Conservation (phyloP, 2,888 invertebrate species). For the Scaptodrosophila latifasciaeformis region DNA sequence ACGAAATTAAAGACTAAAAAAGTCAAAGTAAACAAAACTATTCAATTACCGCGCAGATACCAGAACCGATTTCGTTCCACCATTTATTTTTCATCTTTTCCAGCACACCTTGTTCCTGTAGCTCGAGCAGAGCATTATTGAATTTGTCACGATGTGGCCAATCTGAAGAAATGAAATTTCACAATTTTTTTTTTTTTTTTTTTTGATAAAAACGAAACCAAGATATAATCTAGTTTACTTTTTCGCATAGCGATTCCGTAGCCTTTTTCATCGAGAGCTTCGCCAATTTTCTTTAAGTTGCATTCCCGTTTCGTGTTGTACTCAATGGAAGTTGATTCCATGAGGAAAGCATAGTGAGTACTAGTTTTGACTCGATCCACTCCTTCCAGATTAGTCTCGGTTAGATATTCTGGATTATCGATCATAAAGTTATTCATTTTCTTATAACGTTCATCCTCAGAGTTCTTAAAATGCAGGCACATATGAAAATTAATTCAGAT, state of each 20-base stretch:
- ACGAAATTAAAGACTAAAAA: not conserved
- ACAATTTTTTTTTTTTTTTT: not conserved
- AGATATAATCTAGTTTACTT: constrained; percentile 74
- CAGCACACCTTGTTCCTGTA: constrained; percentile 89
- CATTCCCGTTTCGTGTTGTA: constrained; percentile 82
- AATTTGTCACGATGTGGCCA: constrained; percentile 82
- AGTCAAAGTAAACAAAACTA: not conserved
- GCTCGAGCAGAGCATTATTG: constrained; percentile 85
- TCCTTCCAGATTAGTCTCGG: constrained; percentile 77
- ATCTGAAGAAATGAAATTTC: constrained; percentile 46
- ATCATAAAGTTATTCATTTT: constrained; percentile 90
- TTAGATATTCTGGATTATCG: constrained; percentile 78
- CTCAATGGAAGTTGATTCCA: constrained; percentile 87
- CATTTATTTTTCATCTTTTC: constrained; percentile 87
- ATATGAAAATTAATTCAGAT: too few relatives aligned
- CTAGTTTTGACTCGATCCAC: constrained; percentile 74
- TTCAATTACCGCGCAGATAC: constrained; percentile 80
- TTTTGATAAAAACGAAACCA: not conserved
- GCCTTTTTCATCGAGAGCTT: constrained; percentile 82
- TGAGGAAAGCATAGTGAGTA: constrained; percentile 82
- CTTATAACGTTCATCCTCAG: constrained; percentile 83
- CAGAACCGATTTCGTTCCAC: constrained; percentile 91
- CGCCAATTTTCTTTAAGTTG: constrained; percentile 79
- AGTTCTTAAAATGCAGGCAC: constrained; percentile 78
- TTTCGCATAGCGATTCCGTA: constrained; percentile 84